Evolutionary conservation across 2,888 invertebrate genomes (phyloP), one percentile per base, ranked within the genome.

Genomic region (Pyrrhia umbra): DNA sequence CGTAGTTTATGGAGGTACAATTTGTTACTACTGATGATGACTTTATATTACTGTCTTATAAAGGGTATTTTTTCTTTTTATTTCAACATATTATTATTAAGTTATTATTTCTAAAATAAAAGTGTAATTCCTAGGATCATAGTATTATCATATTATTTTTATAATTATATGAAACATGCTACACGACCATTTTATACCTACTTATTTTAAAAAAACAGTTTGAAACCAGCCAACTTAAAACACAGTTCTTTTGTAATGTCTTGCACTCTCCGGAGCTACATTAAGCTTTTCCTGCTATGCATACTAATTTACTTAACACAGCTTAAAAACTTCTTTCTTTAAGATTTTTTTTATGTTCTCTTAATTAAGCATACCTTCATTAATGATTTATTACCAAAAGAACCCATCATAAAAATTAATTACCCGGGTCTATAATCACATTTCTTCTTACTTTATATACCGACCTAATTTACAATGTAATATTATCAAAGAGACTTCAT

Each of bases 1-100:
- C 16, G 45, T 92, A 0, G 80, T 94, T 16, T 88, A 90, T 65
- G 87, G 86, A 82, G 93, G 94, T 94, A 83, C 9, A 54, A 55
- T n/a, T n/a, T n/a, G n/a, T n/a, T n/a, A n/a, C n/a, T n/a, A n/a
- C n/a, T n/a, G n/a, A n/a, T n/a, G n/a, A n/a, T n/a, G n/a, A n/a
- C n/a, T n/a, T n/a, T n/a, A n/a, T n/a, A n/a, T n/a, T n/a, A n/a
- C n/a, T n/a, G n/a, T n/a, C n/a, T n/a, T n/a, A n/a, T n/a, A n/a
- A n/a, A n/a, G n/a, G n/a, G n/a, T n/a, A n/a, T n/a, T n/a, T n/a
- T n/a, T n/a, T n/a, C n/a, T n/a, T n/a, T 13, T 43, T 2, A 2
- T 30, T 30, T 13, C 0, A n/a, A n/a, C n/a, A n/a, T 10, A 8
- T 27, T 27, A 2, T 27, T 27, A 27, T 10, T 10, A 2, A 27